phyloP scores from a whole-genome alignment of 1,140 invertebrate genomes.

The Dermatophagoides farinae region DNA sequence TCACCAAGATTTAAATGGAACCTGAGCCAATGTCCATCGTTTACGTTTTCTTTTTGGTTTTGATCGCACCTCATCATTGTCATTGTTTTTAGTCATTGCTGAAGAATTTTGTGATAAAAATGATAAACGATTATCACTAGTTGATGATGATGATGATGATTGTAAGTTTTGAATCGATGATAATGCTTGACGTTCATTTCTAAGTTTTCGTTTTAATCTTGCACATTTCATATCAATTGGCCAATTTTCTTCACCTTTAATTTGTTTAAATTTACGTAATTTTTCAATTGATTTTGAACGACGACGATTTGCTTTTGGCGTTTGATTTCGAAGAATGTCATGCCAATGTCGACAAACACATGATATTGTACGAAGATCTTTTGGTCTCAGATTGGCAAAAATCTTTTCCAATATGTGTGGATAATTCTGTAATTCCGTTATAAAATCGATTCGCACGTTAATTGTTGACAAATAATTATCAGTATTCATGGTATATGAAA shows the following conservation, averaged over 20 bases:
- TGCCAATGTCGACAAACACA: background rate
- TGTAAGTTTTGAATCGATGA: background rate
- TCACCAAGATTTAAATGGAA: background rate
- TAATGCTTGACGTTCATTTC: background rate
- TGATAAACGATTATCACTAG: background rate
- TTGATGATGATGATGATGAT: too few relatives aligned
- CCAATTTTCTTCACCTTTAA: slow-evolving; percentile 13
- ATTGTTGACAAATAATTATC: too few relatives aligned
- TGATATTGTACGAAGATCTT: background rate
- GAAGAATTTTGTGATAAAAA: too few relatives aligned
- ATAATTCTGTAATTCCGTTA: background rate
- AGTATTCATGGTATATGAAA: too few relatives aligned
- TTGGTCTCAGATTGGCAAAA: background rate
- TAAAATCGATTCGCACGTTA: background rate
- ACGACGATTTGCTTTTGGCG: slow-evolving; percentile 3
- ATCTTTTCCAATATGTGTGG: background rate
- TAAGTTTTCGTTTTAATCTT: background rate
- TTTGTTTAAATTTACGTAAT: background rate
- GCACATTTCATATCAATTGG: background rate
- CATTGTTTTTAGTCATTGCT: too few relatives aligned
- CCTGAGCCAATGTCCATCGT: background rate
- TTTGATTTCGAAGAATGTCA: background rate
- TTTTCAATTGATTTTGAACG: background rate
- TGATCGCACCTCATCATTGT: background rate
- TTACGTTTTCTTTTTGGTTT: background rate